Evolutionary conservation across 2,888 invertebrate species (phyloP), one percentile per base, ranked within the genome.

Genomic region (Acrobasis consociella): DNA sequence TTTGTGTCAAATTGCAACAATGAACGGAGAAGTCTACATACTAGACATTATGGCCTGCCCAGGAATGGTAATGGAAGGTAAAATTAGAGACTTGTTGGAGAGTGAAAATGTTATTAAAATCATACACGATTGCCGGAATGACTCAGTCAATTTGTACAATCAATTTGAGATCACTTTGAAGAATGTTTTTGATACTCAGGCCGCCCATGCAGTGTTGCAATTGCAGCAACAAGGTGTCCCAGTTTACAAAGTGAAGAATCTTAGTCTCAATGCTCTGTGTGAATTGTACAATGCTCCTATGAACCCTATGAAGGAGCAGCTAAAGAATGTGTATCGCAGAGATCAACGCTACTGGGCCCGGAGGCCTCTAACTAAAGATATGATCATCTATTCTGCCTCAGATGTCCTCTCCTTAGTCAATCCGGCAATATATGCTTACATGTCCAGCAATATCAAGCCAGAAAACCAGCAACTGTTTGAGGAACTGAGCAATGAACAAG

Each of bases 241-340:
- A 46, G 97, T 98, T 60, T 97, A 98, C 82, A 99, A 99, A 93
- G 97, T 98, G 61, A 98, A 98, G 89, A 97, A 97, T 83, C 95
- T 98, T 58, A 97, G 97, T 73, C 93, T 99, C 64, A 97, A 98
- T 91, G 97, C 98, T 62, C 93, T 99, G 62, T 98, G 98, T 86
- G 97, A 98, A 86, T 93, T 96, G 68, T 97, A 98, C 83, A 96
- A 96, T 78, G 97, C 97, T 58, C 96, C 97, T 0, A 94, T 95
- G 78, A 98, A 98, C 89, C 97, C 97, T 0, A 95, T 98, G 88
- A 99, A 98, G 83, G 98, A 98, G 81, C 97, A 97, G 80, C 85
- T 97, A 63, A 97, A 97, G 86, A 96, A 96, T 87, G 95, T 97
- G 50, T 97, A 97, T 81, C 93, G 96, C 49, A 94, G 96, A 71